A percentile compares a stretch with the other conserved stretches of the same genome.
Evolutionary conservation across 2,113 vertebrate genomes (phyloP).

Genomic region (Oplegnathus fasciatus): DNA sequence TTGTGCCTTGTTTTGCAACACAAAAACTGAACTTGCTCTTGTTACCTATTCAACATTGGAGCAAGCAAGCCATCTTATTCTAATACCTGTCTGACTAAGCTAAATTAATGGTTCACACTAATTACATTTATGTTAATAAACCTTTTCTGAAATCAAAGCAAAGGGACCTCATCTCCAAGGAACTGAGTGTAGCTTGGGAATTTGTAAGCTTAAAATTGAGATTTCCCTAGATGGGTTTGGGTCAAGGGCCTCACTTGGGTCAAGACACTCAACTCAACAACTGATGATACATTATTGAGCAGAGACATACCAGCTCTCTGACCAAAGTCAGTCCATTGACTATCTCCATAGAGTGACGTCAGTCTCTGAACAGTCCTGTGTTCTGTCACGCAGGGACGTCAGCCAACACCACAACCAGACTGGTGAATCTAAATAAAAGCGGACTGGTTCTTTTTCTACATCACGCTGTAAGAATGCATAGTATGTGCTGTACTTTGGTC

Average conservation of each 20-base stretch:
- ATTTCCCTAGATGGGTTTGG: background rate
- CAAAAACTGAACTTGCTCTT: background rate
- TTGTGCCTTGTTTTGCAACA: background rate
- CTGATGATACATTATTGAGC: conserved; percentile 19
- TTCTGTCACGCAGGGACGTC: conserved; percentile 32
- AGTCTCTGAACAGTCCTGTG: conserved; percentile 52
- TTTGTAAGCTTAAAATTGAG: background rate
- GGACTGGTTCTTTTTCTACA: conserved; percentile 43
- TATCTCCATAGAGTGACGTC: conserved; percentile 50
- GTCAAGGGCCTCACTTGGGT: background rate
- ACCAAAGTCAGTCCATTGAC: conserved; percentile 50
- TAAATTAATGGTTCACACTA: background rate
- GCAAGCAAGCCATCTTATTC: background rate
- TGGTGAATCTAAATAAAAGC: conserved; percentile 52
- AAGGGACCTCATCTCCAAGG: background rate
- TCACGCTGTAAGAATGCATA: conserved; percentile 55
- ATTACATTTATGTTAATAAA: background rate
- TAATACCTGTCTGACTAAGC: background rate
- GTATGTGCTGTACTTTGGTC: conserved; percentile 47
- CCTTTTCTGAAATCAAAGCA: background rate
- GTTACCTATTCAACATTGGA: background rate
- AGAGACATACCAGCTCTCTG: conserved; percentile 39
- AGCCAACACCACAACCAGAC: conserved; percentile 27
- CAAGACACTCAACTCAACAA: conserved; percentile 1
- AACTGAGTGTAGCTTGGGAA: background rate